Evolutionary conservation across 2,888 invertebrate genomes (phyloP), one percentile per base, ranked within the genome.

Genomic region (Drosophila percnosoma): DNA sequence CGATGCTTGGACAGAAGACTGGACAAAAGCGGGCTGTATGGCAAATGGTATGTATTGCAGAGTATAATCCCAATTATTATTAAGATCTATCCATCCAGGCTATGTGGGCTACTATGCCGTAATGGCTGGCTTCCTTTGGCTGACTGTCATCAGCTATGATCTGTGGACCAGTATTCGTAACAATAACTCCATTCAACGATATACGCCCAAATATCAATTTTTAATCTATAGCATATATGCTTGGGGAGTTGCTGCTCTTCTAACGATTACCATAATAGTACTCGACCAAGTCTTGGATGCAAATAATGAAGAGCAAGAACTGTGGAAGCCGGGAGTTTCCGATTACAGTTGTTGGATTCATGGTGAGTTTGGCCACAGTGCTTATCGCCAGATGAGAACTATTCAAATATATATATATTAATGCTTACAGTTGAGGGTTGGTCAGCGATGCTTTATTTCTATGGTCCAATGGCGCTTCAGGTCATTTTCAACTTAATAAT

Each of bases 141-240:
- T 97, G 83, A 97, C 96, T 90, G 95, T 97, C 15, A 97, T 97
- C 94, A 97, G 97, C 91, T 95, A 96, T 91, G 97, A 97, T 91
- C 96, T 97, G 85, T 97, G 96, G 96, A 95, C 96, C 94, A 79
- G 77, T 58, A 85, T 91, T 33, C 78, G 83, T 0, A 74, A 75
- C 1, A 79, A 68, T 27, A 67, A 45, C 21, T 79, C 70, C 33
- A 76, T 69, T 4, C 76, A 73, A 24, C 82, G 82, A 13, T 73
- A 73, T 38, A 63, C 79, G 11, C 73, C 73, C 10, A 78, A 69
- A 5, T 80, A 83, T 45, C 80, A 86, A 1, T 92, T 92, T 52
- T 36, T 75, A 2, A 36, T 85, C 5, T 92, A 92, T 69, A 90
- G 87, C 4, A 8, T 84, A 0, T 92, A 90, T 60, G 87, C 91